These are phyloP conservation scores for Holacanthus passer DNA, from an alignment of 2,113 vertebrate genomes.

Conservation along the genomic window DNA sequence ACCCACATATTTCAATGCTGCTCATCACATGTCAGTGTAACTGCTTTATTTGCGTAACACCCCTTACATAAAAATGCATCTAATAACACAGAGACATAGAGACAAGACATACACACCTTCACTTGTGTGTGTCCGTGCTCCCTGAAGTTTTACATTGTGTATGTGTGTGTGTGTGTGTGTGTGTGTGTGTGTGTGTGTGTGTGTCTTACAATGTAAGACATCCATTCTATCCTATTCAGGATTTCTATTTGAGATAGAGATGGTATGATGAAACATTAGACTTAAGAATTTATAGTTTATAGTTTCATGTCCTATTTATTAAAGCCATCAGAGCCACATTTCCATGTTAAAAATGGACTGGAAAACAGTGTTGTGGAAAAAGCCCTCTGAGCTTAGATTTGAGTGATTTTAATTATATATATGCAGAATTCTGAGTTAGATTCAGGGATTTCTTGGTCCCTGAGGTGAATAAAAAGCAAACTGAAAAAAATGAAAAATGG, in stretches of 20 bases:
- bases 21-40: constrained; percentile 26
- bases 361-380: neutral
- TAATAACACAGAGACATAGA: constrained; percentile 26
- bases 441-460: neutral
- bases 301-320: constrained; percentile 11
- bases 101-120: neutral
- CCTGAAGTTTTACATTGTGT: neutral
- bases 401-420: neutral
- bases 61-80: constrained; percentile 33
- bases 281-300: neutral
- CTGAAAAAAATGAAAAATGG: neutral
- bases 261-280: neutral
- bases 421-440: neutral
- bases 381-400: neutral
- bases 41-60: constrained; percentile 23
- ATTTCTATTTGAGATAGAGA: neutral
- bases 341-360: neutral
- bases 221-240: neutral
- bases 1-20: neutral
- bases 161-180: neutral
- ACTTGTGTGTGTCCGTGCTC: neutral
- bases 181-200: neutral
- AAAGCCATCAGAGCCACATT: neutral
- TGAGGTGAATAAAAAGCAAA: neutral
- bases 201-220: neutral